phyloP scores from a whole-genome alignment of 2,888 invertebrate species.

The Pimpla rufipes region DNA sequence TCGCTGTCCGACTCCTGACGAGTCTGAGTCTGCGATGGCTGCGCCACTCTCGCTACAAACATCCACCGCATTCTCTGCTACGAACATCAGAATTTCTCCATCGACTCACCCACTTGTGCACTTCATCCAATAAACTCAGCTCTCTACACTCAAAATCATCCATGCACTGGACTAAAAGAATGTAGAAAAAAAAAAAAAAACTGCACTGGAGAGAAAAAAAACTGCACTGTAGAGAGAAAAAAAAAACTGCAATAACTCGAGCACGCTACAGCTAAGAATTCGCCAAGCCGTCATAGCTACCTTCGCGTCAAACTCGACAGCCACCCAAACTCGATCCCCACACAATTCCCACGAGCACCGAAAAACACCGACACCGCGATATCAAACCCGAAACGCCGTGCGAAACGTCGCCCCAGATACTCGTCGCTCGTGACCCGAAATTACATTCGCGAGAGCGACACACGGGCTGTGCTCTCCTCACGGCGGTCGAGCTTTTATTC shows the following conservation, averaged over 20 bases:
- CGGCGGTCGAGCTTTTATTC: neutral
- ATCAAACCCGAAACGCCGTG: neutral
- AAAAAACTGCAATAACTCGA: neutral
- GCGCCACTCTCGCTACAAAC: no score
- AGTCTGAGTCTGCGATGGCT: neutral
- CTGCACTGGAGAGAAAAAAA: neutral
- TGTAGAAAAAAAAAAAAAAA: neutral
- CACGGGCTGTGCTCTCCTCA: neutral
- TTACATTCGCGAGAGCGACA: neutral
- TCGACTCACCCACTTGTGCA: neutral
- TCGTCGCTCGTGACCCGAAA: neutral
- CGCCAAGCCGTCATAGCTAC: no score
- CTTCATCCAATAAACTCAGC: neutral
- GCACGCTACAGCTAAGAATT: neutral
- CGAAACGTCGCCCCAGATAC: neutral
- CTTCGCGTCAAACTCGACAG: no score
- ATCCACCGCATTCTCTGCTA: neutral
- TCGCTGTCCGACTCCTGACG: neutral
- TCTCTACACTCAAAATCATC: neutral
- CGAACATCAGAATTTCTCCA: neutral
- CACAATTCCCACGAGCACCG: neutral
- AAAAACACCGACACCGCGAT: neutral
- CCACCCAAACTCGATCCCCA: no score
- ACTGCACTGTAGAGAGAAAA: neutral
- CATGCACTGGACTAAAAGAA: neutral